Evolutionary conservation across 2,113 vertebrate species (phyloP).

Genomic region (Plecturocebus donacophilus): DNA sequence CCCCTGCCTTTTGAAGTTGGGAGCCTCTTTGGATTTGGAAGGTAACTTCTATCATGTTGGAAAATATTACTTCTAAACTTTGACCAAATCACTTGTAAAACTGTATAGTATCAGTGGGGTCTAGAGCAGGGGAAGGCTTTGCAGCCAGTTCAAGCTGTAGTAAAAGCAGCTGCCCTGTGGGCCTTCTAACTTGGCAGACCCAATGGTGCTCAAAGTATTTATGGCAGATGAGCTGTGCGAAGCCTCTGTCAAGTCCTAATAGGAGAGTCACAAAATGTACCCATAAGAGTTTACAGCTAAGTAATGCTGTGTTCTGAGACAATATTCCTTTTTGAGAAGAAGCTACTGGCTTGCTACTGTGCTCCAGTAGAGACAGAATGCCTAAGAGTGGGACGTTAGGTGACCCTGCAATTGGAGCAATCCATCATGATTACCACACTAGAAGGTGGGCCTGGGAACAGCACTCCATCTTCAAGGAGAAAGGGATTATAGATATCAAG

Average conservation of each 20-base stretch:
- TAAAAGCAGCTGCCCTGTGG: not conserved
- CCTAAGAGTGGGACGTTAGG: not conserved
- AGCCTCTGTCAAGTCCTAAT: not conserved
- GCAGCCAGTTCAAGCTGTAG: no score
- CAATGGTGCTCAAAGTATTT: not conserved
- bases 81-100: not conserved
- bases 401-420: not conserved
- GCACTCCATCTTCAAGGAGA: not conserved
- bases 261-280: not conserved
- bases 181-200: not conserved
- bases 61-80: not conserved
- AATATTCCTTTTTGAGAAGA: not conserved
- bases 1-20: not conserved
- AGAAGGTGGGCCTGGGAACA: not conserved
- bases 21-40: not conserved
- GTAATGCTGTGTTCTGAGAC: not conserved
- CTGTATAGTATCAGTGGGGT: not conserved
- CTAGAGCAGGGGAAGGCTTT: not conserved
- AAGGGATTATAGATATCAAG: not conserved
- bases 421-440: not conserved
- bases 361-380: not conserved
- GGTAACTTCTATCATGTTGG: not conserved
- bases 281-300: not conserved
- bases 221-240: not conserved
- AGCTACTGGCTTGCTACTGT: not conserved